Conservation (phyloP, 2,888 invertebrate genomes). For the Cheilosia vulpina region DNA sequence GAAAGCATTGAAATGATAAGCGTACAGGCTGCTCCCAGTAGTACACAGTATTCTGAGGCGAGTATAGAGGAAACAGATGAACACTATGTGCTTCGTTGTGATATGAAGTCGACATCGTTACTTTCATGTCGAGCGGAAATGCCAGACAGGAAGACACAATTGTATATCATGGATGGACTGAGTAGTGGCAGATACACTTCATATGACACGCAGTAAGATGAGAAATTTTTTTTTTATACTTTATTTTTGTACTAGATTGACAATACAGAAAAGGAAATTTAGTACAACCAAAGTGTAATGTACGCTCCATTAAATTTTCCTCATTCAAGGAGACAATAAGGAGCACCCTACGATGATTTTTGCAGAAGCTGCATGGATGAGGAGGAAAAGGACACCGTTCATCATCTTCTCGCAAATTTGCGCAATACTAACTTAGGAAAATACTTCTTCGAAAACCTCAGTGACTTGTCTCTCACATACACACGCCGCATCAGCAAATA, state of each 20-base stretch:
- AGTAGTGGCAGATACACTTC: slow-evolving; percentile 77
- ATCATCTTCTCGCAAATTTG: no score
- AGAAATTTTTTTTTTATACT: background rate
- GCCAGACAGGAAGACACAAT: slow-evolving; percentile 76
- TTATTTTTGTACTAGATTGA: background rate
- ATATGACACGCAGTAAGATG: slow-evolving; percentile 77
- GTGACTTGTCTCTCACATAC: no score
- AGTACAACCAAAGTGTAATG: no score
- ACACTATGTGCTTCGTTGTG: slow-evolving; percentile 74
- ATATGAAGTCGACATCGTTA: slow-evolving; percentile 68
- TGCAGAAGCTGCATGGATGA: no score
- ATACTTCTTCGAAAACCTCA: no score
- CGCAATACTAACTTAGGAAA: no score
- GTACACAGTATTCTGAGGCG: slow-evolving; percentile 66
- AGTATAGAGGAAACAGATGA: slow-evolving; percentile 70
- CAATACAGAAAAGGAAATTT: no score
- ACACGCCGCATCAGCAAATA: no score
- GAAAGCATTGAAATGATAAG: slow-evolving; percentile 76
- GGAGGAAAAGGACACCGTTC: no score
- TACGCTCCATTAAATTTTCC: no score
- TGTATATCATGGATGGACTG: slow-evolving; percentile 77
- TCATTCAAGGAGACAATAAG: no score
- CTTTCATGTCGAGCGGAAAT: slow-evolving; percentile 76
- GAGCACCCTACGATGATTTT: no score
- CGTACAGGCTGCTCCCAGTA: slow-evolving; percentile 71